Base-by-base conservation (phyloP, 2,888 invertebrate species). In the Lomographa bimaculata region DNA sequence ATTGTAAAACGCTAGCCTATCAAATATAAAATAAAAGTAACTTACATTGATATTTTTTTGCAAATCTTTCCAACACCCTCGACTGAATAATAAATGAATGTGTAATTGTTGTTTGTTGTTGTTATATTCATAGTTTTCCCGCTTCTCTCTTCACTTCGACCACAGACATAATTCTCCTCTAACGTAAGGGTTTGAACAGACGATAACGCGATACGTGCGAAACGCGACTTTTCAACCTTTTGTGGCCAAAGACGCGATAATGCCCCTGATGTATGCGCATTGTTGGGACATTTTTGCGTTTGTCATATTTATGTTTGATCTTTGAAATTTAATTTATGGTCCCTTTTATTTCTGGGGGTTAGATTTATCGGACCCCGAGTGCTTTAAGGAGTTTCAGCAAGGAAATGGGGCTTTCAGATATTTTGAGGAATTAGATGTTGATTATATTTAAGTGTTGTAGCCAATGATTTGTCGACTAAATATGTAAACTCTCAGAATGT, bases 211-310 rank as follows among this genome's bases (percentile, higher is more conserved):
- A 79, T 82, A 83, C 84, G 84, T 84, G 84, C 79, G 69, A 77
- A 80, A 74, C 72, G 81, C 78, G 80, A 86, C 86, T 86, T 86
- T 84, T 82, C 84, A 85, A 79, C 85, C 86, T 86, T 86, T 86
- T 85, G 86, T 85, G 77, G 69, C 68, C 70, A 67, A 60, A 71
- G 73, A 71, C 68, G 64, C 74, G 85, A 85, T 86, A 85, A 86
- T 84, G 75, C 74, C 65, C 61, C 65, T 74, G 77, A 84, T 79
- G 78, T 82, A 83, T 82, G 80, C 79, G 74, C 71, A 69, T 69
- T 79, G 77, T 80, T 72, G 74, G 67, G 54, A 54, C 69, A 72
- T 75, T 79, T 78, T 72, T 80, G 79, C 64, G 71, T 80, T 77
- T 82, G 82, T 79, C 81, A 79, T 69, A 69, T 69, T 65, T 69